Conservation (phyloP, 2,888 invertebrate species). For the Orchesella flavescens region DNA sequence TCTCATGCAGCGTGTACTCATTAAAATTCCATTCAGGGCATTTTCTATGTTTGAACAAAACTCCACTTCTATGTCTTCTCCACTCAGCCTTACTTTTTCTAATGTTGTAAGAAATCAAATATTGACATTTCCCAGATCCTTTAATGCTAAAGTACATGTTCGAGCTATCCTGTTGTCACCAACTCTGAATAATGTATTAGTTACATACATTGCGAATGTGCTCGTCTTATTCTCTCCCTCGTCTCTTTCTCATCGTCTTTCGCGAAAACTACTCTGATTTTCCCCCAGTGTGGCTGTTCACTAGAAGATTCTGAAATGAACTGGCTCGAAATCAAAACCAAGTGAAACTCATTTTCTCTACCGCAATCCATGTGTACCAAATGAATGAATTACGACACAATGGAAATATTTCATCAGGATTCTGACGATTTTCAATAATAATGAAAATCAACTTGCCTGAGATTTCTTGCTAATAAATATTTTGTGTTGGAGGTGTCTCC, state of each 20-base stretch:
- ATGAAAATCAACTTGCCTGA: too few relatives aligned
- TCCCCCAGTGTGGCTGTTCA: too few relatives aligned
- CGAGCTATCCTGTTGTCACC: conserved; percentile 37
- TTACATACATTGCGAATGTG: neutral
- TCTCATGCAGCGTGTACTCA: conserved; percentile 32
- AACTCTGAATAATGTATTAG: conserved; percentile 48
- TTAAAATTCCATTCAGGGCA: conserved; percentile 61
- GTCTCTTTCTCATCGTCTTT: neutral
- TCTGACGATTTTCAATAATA: too few relatives aligned
- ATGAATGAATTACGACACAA: too few relatives aligned
- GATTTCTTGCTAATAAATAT: too few relatives aligned
- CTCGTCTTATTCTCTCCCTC: neutral
- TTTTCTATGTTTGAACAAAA: conserved; percentile 54
- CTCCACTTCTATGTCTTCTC: conserved; percentile 2
- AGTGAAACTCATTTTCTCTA: too few relatives aligned
- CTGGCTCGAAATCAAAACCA: too few relatives aligned
- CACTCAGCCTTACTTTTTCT: conserved; percentile 17
- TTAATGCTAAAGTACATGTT: conserved; percentile 47
- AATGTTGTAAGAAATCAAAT: conserved; percentile 52
- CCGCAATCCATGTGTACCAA: too few relatives aligned
- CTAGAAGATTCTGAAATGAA: too few relatives aligned
- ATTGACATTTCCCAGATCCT: conserved; percentile 57
- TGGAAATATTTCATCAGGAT: too few relatives aligned
- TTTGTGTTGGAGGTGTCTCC: too few relatives aligned
- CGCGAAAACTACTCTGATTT: too few relatives aligned